phyloP scores from a whole-genome alignment of 2,888 invertebrate species.

The Lobophora halterata region DNA sequence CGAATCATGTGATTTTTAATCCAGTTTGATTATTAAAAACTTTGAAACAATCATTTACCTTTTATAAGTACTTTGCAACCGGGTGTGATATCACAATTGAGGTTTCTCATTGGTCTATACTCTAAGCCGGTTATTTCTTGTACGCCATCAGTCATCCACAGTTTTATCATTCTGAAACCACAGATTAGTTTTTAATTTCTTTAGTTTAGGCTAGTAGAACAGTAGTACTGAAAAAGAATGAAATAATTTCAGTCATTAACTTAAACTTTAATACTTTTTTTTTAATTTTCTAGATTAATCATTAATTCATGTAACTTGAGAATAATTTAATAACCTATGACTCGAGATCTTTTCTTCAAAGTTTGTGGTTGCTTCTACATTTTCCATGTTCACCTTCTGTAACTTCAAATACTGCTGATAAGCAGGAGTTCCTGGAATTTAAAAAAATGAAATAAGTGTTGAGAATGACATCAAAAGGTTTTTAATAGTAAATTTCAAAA shows the following conservation, averaged over 20 bases:
- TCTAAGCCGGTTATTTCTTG: constrained; percentile 87
- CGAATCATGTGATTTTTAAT: no score
- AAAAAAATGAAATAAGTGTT: background rate
- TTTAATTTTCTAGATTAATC: no score
- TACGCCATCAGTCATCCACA: constrained; percentile 87
- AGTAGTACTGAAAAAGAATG: no score
- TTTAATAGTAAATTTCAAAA: no score
- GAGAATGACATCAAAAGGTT: no score
- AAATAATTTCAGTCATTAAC: background rate
- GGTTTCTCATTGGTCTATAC: constrained; percentile 80
- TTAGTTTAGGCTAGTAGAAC: no score
- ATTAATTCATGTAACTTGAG: no score
- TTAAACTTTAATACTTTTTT: no score
- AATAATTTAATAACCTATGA: constrained; percentile 46
- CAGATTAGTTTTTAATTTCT: no score
- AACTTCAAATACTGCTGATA: constrained; percentile 82
- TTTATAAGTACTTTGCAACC: constrained; percentile 84
- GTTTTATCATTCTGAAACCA: constrained; percentile 83
- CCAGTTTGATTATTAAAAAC: no score
- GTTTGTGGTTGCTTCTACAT: constrained; percentile 77
- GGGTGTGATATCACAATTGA: constrained; percentile 80
- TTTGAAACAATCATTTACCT: constrained; percentile 42
- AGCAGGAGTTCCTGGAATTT: constrained; percentile 67
- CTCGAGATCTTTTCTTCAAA: constrained; percentile 64
- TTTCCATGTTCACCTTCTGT: constrained; percentile 71